Percentiles rank a stretch among this genome's conserved stretches.
These are phyloP conservation scores for Phrynocephalus forsythii DNA, from an alignment of 2,797 vertebrate genomes.

Conservation along the genomic window DNA sequence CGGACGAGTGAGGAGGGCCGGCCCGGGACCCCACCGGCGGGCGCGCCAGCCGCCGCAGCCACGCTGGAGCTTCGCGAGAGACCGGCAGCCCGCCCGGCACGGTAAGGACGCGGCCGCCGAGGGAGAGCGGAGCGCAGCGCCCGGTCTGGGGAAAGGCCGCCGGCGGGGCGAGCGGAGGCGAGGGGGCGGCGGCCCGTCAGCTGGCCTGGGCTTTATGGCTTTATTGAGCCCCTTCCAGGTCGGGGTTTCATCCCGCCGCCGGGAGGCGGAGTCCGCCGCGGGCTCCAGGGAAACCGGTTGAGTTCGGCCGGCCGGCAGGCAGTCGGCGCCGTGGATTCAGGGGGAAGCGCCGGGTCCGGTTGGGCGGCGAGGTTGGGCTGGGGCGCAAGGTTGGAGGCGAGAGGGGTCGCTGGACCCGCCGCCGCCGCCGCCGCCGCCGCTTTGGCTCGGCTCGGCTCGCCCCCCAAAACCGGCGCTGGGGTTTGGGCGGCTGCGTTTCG, in stretches of 20 bases:
- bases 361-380: background rate
- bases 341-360: background rate
- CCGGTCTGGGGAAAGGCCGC: no score
- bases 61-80: background rate
- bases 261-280: background rate
- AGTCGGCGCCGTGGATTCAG: no score
- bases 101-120: background rate
- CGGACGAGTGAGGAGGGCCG: background rate
- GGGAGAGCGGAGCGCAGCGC: background rate
- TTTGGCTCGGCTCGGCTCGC: background rate
- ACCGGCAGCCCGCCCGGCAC: background rate
- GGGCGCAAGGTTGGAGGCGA: background rate
- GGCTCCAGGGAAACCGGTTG: fast-evolving
- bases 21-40: no score
- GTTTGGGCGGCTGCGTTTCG: background rate
- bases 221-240: background rate
- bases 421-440: no score
- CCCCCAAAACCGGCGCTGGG: no score
- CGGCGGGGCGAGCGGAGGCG: no score
- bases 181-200: no score
- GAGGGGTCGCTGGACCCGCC: background rate
- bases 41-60: background rate
- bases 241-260: background rate
- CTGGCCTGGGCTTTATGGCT: background rate
- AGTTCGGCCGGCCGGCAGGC: background rate